These are phyloP conservation scores for Acipenser ruthenus DNA, from an alignment of 2,797 vertebrate genomes.

Conservation along the genomic window DNA sequence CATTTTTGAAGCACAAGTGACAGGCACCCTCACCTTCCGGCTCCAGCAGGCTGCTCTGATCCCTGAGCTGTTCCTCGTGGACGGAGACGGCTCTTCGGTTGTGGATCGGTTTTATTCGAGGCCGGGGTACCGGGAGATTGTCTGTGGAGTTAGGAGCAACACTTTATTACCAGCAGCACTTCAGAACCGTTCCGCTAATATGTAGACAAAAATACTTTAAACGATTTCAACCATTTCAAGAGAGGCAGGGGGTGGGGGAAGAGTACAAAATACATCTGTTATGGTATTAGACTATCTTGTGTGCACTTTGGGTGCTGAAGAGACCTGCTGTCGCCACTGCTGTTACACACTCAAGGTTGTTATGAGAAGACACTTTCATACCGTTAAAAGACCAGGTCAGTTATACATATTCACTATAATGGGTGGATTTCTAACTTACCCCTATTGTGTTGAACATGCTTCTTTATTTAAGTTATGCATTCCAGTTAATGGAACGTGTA, in stretches of 20 bases:
- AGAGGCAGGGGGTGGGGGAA: not conserved
- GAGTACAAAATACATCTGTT: not conserved
- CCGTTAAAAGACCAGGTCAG: no score
- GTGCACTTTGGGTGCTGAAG: not conserved
- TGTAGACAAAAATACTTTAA: not conserved
- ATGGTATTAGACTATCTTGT: not conserved
- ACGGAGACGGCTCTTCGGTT: conserved; percentile 75
- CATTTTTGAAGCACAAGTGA: not conserved
- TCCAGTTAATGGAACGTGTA: no score
- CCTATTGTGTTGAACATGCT: conserved; percentile 21
- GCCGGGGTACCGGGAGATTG: conserved; percentile 60
- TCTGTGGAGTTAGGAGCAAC: conserved; percentile 46
- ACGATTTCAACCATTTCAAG: not conserved
- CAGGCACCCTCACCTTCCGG: conserved; percentile 55
- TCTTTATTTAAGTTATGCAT: no score
- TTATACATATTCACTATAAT: not conserved
- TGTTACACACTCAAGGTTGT: conserved; percentile 5
- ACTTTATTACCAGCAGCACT: not conserved
- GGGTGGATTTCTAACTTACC: conserved; percentile 18
- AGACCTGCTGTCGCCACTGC: conserved; percentile 3
- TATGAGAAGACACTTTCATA: no score
- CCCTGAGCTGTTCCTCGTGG: conserved; percentile 74
- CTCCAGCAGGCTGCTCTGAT: conserved; percentile 45
- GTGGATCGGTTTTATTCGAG: conserved; percentile 51
- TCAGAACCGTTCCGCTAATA: not conserved